Percentiles rank a stretch among this genome's conserved stretches.
These are phyloP conservation scores for Osmerus eperlanus DNA, from an alignment of 2,113 vertebrate species.

Conservation along the genomic window DNA sequence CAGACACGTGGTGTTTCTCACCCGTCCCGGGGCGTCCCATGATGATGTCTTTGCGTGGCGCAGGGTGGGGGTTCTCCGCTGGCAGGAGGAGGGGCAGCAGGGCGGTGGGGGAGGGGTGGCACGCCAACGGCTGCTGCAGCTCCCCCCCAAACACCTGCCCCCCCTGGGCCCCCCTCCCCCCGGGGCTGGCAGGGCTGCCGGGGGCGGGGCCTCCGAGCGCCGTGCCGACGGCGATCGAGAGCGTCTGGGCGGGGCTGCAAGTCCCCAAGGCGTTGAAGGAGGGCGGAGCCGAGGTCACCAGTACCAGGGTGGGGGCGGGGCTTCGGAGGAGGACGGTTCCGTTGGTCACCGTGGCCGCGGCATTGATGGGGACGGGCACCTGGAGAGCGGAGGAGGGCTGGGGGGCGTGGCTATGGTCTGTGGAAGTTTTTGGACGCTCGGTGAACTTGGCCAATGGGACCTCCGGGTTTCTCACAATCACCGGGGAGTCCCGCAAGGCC, in stretches of 20 bases:
- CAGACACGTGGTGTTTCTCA: constrained; percentile 57
- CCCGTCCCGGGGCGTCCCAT: constrained; percentile 92
- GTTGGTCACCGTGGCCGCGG: constrained; percentile 66
- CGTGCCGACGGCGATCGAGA: constrained; percentile 68
- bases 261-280: constrained; percentile 57
- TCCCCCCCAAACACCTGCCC: constrained; percentile 53
- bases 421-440: constrained; percentile 70
- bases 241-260: constrained; percentile 57
- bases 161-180: constrained; percentile 46
- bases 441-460: constrained; percentile 85
- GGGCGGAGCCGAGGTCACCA: constrained; percentile 68
- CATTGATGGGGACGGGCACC: constrained; percentile 85
- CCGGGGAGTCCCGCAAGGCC: constrained; percentile 81
- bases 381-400: constrained; percentile 73
- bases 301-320: constrained; percentile 65
- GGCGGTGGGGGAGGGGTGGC: constrained; percentile 87
- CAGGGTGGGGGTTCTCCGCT: constrained; percentile 80
- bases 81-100: constrained; percentile 87
- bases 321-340: constrained; percentile 68
- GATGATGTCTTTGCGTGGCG: constrained; percentile 88
- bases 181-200: constrained; percentile 46
- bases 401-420: constrained; percentile 50
- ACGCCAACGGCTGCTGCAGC: constrained; percentile 84
- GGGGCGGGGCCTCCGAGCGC: constrained; percentile 49
- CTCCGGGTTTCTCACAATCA: constrained; percentile 88